These are phyloP conservation scores for Rhyacophila evoluta DNA, from an alignment of 2,888 invertebrate species.

Conservation along the genomic window DNA sequence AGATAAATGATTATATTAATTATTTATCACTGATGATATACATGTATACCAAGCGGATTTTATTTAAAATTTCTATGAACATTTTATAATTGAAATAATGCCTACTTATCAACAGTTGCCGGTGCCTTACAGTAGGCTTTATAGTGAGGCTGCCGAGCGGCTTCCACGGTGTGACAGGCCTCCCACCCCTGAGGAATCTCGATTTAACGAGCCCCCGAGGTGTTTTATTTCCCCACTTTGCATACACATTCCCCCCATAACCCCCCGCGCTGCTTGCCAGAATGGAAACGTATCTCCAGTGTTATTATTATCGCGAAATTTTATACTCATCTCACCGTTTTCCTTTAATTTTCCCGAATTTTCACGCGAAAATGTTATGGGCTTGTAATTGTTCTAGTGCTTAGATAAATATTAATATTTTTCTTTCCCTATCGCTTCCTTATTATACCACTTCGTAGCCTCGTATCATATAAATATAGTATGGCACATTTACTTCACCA, in stretches of 20 bases:
- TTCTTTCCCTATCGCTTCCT: no score
- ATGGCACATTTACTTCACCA: no score
- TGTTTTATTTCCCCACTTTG: constrained; percentile 50
- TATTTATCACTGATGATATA: no score
- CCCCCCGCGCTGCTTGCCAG: not conserved
- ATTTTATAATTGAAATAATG: no score
- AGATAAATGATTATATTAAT: no score
- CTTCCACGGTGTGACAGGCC: not conserved
- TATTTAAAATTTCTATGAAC: no score
- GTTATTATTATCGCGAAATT: not conserved
- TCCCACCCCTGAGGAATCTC: constrained; percentile 35
- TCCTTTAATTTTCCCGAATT: not conserved
- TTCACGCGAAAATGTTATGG: not conserved
- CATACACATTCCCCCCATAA: constrained; percentile 32
- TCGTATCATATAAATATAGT: no score
- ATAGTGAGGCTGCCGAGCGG: not conserved
- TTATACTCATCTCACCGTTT: not conserved
- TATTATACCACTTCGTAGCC: no score
- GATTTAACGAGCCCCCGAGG: constrained; percentile 48
- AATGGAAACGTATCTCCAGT: not conserved
- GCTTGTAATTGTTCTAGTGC: not conserved
- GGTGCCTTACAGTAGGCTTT: not conserved
- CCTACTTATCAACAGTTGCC: not conserved
- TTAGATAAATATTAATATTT: no score
- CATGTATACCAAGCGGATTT: no score